Conservation (phyloP, 2,888 invertebrate genomes). For the Tachina lurida region DNA sequence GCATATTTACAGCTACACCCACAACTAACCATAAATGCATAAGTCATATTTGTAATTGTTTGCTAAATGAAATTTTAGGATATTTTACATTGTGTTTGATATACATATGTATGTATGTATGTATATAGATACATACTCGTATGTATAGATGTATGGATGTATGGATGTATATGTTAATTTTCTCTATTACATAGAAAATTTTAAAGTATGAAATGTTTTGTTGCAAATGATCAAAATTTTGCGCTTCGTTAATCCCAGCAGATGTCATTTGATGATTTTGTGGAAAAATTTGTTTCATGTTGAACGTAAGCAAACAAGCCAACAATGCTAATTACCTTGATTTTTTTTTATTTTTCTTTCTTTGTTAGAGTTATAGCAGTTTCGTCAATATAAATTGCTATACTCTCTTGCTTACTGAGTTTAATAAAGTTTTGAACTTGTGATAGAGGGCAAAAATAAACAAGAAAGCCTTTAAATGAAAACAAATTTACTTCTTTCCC, state of each 20-base stretch:
- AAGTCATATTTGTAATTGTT: slow-evolving; percentile 57
- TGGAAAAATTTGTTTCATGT: neutral
- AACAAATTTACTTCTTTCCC: neutral
- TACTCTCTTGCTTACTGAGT: neutral
- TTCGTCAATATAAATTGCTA: neutral
- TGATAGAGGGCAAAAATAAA: neutral
- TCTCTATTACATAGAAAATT: slow-evolving; percentile 22
- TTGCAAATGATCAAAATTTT: slow-evolving; percentile 77
- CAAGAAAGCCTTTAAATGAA: slow-evolving; percentile 17
- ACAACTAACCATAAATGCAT: slow-evolving; percentile 46
- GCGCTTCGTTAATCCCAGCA: slow-evolving; percentile 80
- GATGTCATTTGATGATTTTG: slow-evolving; percentile 74
- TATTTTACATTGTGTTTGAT: slow-evolving; percentile 68
- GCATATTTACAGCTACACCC: slow-evolving; percentile 12
- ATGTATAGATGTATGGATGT: no score
- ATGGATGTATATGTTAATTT: slow-evolving; percentile 6
- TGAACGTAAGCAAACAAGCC: slow-evolving; percentile 43
- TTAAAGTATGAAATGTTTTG: slow-evolving; percentile 12
- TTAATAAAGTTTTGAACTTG: slow-evolving; percentile 2
- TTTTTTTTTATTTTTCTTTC: no score
- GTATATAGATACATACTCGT: no score
- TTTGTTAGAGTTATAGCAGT: neutral
- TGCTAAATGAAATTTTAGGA: slow-evolving; percentile 75
- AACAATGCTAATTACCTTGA: slow-evolving; percentile 67
- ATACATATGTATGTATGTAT: no score